A percentile compares a stretch with the other conserved stretches of the same genome.
These are phyloP conservation scores for Stichodactyla mertensii DNA, from an alignment of 64 coral and sea anemone species.

Conservation along the genomic window DNA sequence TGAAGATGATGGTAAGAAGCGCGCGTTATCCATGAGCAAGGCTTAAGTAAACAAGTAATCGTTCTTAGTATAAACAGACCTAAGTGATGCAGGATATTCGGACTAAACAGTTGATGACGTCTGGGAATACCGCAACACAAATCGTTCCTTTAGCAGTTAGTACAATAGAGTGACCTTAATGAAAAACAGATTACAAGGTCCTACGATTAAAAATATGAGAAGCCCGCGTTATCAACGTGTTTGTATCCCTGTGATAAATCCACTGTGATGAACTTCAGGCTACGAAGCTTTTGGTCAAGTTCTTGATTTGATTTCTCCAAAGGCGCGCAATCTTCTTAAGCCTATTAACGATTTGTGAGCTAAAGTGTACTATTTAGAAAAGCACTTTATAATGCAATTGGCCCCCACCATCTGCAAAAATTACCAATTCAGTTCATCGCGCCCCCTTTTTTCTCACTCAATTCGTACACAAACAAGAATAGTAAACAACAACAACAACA, in stretches of 20 bases:
- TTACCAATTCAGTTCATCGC: neutral
- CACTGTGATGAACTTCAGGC: neutral
- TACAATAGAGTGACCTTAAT: slow-evolving; percentile 19
- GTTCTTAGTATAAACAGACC: slow-evolving; percentile 10
- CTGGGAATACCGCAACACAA: slow-evolving; percentile 13
- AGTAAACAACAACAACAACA: neutral
- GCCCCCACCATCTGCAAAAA: neutral
- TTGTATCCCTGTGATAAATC: neutral
- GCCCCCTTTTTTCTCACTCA: neutral
- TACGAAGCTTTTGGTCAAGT: neutral
- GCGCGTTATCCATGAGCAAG: neutral
- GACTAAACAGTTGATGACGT: slow-evolving; percentile 27
- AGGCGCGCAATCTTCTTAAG: neutral
- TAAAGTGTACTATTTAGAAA: neutral
- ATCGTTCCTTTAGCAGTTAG: neutral
- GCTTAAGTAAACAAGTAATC: slow-evolving; percentile 22
- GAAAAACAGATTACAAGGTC: slow-evolving; percentile 3
- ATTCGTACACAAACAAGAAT: neutral
- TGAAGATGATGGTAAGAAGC: neutral
- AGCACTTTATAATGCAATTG: neutral
- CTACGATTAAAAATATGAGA: slow-evolving; percentile 6
- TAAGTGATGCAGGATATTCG: slow-evolving; percentile 21
- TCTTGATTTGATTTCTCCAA: neutral
- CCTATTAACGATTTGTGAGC: neutral
- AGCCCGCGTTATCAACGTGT: neutral